Conservation (phyloP, 92 coral and sea anemone species). For the Epizoanthus illoricatus region DNA sequence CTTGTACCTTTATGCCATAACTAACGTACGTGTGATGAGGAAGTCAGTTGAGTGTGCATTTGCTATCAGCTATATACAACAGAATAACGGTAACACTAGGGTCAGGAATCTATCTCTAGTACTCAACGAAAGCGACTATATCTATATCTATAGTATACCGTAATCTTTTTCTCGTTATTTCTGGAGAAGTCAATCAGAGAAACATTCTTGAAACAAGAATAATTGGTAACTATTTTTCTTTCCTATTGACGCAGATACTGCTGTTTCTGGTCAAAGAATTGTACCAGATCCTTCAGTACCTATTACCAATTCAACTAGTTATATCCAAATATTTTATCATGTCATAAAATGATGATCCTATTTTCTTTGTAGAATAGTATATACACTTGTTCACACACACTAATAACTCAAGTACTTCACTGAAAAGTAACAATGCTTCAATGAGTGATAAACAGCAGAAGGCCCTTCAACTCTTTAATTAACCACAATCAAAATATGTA, state of each 20-base stretch:
- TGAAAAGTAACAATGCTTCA: conserved; percentile 16
- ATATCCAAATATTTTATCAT: conserved; percentile 7
- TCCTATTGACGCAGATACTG: conserved; percentile 10
- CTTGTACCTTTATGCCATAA: no score
- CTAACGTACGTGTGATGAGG: no score
- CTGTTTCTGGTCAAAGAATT: conserved; percentile 1
- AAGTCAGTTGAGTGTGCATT: no score
- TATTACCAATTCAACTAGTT: background rate
- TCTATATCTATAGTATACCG: no score
- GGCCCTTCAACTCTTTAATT: background rate
- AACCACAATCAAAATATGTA: background rate
- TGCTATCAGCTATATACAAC: no score
- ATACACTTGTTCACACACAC: conserved; percentile 25
- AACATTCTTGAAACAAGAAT: no score
- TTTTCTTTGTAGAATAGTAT: conserved; percentile 16
- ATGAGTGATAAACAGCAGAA: conserved; percentile 33
- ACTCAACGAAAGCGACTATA: no score
- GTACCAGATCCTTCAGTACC: background rate
- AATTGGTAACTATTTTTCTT: background rate
- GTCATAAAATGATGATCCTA: conserved; percentile 9
- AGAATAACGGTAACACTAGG: no score
- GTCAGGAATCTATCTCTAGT: no score
- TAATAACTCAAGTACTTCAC: conserved; percentile 30
- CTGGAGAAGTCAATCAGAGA: no score
- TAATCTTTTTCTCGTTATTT: no score